Percentiles rank a stretch among this genome's conserved stretches.
Evolutionary conservation across 1,140 invertebrate species (phyloP).

Genomic region (Nasonia longicornis): DNA sequence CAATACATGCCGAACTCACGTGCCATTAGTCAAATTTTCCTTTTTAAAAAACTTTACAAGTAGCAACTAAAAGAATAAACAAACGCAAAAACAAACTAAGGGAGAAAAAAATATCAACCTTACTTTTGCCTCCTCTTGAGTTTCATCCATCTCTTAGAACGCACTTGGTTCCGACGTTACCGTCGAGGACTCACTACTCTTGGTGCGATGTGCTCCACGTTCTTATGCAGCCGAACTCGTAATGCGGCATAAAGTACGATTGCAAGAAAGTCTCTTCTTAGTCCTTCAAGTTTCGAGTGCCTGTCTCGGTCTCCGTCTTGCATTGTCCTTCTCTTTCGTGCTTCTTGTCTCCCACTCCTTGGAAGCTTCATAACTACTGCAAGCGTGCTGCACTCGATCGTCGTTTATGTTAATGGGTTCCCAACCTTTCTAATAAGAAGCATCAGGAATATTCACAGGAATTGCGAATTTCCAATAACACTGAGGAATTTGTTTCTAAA

Average conservation of each 20-base stretch:
- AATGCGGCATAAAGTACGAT: slow-evolving; percentile 63
- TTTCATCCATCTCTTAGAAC: slow-evolving; percentile 56
- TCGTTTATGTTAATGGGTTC: slow-evolving; percentile 42
- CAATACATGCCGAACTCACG: too few relatives aligned
- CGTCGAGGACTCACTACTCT: slow-evolving; percentile 7
- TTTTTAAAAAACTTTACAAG: neutral
- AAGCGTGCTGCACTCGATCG: slow-evolving; percentile 25
- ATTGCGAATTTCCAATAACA: neutral
- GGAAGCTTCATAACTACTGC: slow-evolving; percentile 40
- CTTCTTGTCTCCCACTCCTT: slow-evolving; percentile 43
- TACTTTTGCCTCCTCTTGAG: slow-evolving; percentile 63
- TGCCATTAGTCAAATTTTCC: too few relatives aligned
- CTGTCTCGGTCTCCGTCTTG: slow-evolving; percentile 48
- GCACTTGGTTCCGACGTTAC: neutral
- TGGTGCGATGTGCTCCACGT: slow-evolving; percentile 25
- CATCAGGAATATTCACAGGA: neutral
- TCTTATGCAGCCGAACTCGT: slow-evolving; percentile 52
- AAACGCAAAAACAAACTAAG: neutral
- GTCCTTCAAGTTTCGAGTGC: slow-evolving; percentile 52
- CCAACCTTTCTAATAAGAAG: slow-evolving; percentile 23
- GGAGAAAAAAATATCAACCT: slow-evolving; percentile 43
- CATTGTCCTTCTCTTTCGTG: slow-evolving; percentile 41
- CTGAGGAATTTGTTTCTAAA: too few relatives aligned
- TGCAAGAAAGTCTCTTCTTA: slow-evolving; percentile 50
- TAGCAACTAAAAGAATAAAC: neutral